Evolutionary conservation across 2,113 vertebrate genomes (phyloP).

Genomic region (Globicephala melas): DNA sequence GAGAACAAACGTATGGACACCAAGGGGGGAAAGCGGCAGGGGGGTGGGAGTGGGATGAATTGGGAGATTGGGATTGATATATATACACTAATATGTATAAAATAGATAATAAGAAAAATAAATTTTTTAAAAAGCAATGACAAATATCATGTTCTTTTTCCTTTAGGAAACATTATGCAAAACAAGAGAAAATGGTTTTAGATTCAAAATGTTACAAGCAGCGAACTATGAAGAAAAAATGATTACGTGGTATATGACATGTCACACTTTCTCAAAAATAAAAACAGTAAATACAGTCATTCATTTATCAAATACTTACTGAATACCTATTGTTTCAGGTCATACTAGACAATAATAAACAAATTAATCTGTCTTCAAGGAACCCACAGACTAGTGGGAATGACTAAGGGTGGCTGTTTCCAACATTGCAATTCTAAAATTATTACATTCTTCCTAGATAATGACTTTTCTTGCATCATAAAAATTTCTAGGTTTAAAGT

Average conservation of each 20-base stretch:
- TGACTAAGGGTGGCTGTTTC: not conserved
- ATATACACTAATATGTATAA: too few relatives aligned
- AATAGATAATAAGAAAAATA: too few relatives aligned
- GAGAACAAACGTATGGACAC: too few relatives aligned
- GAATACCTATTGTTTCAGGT: not conserved
- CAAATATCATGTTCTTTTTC: not conserved
- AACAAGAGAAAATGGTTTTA: not conserved
- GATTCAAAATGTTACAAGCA: not conserved
- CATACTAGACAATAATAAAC: not conserved
- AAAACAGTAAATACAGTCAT: not conserved
- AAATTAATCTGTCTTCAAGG: not conserved
- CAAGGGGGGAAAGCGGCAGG: too few relatives aligned
- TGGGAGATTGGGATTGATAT: too few relatives aligned
- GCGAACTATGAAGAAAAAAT: not conserved
- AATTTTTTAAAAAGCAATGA: not conserved
- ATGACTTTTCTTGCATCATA: not conserved
- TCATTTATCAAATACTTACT: not conserved
- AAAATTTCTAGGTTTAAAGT: constrained; percentile 20
- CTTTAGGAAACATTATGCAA: not conserved
- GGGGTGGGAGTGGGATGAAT: too few relatives aligned
- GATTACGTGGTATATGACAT: not conserved
- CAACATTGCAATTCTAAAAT: not conserved
- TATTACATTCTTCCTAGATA: not conserved
- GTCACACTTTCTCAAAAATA: not conserved
- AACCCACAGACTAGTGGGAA: not conserved